These are phyloP conservation scores for Eulacestoma nigropectus DNA, from an alignment of 2,113 vertebrate genomes.

Conservation along the genomic window DNA sequence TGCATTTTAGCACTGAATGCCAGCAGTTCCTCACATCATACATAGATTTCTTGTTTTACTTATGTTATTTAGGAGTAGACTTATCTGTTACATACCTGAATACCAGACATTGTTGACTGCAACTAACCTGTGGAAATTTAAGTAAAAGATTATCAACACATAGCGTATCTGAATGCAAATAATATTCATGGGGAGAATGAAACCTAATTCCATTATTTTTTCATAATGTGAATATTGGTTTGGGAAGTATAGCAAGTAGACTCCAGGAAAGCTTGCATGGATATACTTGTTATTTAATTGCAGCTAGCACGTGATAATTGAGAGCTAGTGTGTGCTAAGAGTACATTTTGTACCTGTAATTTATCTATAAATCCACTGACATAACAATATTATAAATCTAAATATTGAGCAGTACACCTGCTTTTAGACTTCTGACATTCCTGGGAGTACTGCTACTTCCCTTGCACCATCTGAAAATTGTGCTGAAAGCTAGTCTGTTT, in stretches of 20 bases:
- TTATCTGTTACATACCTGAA: not conserved
- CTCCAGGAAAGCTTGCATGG: not conserved
- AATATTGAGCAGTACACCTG: not conserved
- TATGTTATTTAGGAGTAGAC: not conserved
- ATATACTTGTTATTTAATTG: not conserved
- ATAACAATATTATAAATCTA: not conserved
- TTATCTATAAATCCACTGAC: not conserved
- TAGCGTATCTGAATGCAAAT: not conserved
- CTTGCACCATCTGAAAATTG: not conserved
- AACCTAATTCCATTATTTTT: not conserved
- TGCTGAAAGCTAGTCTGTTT: not conserved
- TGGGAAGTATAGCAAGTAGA: not conserved
- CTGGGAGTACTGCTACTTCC: not conserved
- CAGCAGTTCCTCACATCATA: not conserved
- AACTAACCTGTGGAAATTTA: not conserved
- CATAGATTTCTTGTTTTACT: not conserved
- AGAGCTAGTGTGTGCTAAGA: not conserved
- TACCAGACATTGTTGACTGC: not conserved
- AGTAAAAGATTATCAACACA: not conserved
- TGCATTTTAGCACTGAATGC: not conserved
- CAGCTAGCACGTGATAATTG: not conserved
- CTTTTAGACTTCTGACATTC: not conserved
- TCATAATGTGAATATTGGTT: not conserved
- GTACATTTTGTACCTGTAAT: not conserved
- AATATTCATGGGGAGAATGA: not conserved